Base-by-base conservation (phyloP, 1,140 invertebrate genomes). In the Apolygus lucorum region DNA sequence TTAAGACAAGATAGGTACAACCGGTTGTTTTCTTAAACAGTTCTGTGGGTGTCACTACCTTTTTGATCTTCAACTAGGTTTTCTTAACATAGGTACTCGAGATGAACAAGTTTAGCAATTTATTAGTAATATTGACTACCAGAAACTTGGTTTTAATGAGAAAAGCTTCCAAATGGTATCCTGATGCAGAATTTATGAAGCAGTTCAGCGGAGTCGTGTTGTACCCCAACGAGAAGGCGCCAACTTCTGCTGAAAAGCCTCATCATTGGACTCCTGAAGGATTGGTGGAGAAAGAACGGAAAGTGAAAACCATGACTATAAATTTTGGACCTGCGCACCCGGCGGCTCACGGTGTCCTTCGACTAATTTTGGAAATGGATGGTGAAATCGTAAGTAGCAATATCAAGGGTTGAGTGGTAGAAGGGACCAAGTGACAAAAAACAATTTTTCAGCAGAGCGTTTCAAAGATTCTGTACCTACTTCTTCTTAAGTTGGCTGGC, bases 261-360 rank as follows among this genome's bases (percentile, higher is more conserved):
- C 11, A 68, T 72, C 24, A 75, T 76, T 0, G 74, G 26, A 25
- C 4, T 25, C 21, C 42, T 14, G 14, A 52, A 21, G n/a, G n/a
- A n/a, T 1, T 11, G 76, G 17, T 17, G 22, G 21, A 14, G 21
- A 63, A 63, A n/a, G 81, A 85, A 73, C 80, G 80, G 49, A 77
- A 76, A 22, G 79, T 89, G 52, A 80, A 82, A 70, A 88, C 86
- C 70, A 82, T 88, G 68, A 80, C 82, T 26, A 76, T 93, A 2
- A 93, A 93, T 76, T 93, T 92, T 79, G 91, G 91, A 2, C 91
- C 91, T 2, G 88, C 90, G 70, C 91, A 93, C 83, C 91, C 91
- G 62, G 90, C 91, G 29, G 91, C 90, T 73, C 90, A 93, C 76
- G 91, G 91, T 27, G 90, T 92, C 34, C 79, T 93, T n/a, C 83